Evolutionary conservation across 2,113 vertebrate species (phyloP), one percentile per base, ranked within the genome.

Genomic region (Apeltes quadracus): DNA sequence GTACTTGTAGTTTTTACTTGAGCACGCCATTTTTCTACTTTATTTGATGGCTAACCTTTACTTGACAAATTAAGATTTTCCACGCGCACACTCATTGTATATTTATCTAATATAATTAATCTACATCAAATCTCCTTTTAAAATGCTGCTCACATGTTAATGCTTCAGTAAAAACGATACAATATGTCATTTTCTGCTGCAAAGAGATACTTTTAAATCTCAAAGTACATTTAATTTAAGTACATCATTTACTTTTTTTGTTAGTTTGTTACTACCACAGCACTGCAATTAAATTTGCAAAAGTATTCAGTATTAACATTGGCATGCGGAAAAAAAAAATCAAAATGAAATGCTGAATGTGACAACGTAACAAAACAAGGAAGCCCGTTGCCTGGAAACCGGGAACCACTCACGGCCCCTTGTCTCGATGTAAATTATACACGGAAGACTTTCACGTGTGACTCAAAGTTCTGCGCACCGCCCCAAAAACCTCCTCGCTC

Each of bases 401-500:
- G 23, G 7, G 16, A n/a, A 4, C 27, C 48, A 4, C 61, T 43
- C 48, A 32, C 23, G 39, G 18, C 25, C 15, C 43, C 7, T 54
- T n/a, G n/a, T n/a, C 3, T 11, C 8, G 39, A 32, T 18, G 38
- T 55, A 46, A 8, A 32, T 75, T 11, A 16, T 5, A 72, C 53
- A 20, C 9, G 25, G 38, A 38, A 15, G 11, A 18, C 38, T 10
- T 54, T 14, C 25, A 51, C 1, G 25, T 20, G 11, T 66, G 61
- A 79, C 57, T 75, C 72, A 55, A 59, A 71, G 16, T 34, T 62
- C 20, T 70, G 22, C 41, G 2, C 9, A 85, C 85, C 88, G 61
- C 79, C 51, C 63, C 81, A n/a, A 32, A 34, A 5, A 83, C 82
- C 43, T 54, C 76, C 41, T 27, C 51, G 12, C 57, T 46, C 69